These are phyloP conservation scores for Caranx melampygus DNA, from an alignment of 2,113 vertebrate species.

Conservation along the genomic window DNA sequence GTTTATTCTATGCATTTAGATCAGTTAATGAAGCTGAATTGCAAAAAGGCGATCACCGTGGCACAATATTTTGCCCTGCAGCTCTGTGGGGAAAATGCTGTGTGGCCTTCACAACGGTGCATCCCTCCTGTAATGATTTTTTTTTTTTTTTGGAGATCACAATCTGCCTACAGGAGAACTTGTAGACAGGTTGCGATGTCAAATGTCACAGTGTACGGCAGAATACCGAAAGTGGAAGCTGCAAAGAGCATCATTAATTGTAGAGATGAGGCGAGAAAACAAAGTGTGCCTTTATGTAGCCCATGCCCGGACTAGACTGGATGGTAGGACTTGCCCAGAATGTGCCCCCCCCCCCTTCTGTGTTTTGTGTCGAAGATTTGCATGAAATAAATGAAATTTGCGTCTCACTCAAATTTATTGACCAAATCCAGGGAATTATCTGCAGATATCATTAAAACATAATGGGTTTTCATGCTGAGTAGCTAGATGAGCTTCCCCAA, in stretches of 20 bases:
- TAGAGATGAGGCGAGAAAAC: slow-evolving; percentile 6
- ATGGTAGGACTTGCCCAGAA: background rate
- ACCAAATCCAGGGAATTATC: slow-evolving; percentile 44
- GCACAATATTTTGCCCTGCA: background rate
- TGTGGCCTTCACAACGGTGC: background rate
- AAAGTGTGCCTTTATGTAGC: too few species aligned
- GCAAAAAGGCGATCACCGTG: background rate
- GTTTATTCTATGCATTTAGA: slow-evolving; percentile 1
- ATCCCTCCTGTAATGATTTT: background rate
- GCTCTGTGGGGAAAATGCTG: background rate
- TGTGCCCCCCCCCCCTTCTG: background rate
- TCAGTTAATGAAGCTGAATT: background rate
- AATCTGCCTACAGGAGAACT: background rate
- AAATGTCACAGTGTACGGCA: background rate
- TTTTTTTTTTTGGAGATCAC: background rate
- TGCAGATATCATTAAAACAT: slow-evolving; percentile 56
- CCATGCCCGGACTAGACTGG: background rate
- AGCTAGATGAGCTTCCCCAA: slow-evolving; percentile 50
- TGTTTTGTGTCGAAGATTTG: slow-evolving; percentile 16
- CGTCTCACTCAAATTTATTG: slow-evolving; percentile 55
- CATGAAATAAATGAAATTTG: slow-evolving; percentile 45
- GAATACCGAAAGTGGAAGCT: background rate
- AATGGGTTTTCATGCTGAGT: slow-evolving; percentile 59
- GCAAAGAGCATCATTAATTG: slow-evolving; percentile 4
- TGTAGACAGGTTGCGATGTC: background rate